These are phyloP conservation scores for Hexactinellida sp. DNA, from an alignment of 37 sponge, comb jelly and placozoan species.

Conservation along the genomic window DNA sequence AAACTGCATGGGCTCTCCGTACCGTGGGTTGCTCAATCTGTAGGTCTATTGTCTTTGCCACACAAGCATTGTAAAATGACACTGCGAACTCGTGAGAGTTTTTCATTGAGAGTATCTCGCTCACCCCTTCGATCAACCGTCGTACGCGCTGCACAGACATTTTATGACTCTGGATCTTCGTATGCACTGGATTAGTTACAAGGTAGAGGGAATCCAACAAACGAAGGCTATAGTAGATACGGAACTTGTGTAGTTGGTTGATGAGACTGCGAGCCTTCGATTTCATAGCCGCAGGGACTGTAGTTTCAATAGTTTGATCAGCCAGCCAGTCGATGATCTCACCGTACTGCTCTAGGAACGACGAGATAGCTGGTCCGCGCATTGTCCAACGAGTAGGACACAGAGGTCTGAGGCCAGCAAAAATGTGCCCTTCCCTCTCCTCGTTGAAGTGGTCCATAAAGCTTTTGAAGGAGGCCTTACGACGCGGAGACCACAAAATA, in stretches of 20 bases:
- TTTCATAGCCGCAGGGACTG: slow-evolving; percentile 16
- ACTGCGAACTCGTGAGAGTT: neutral
- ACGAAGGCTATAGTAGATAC: neutral
- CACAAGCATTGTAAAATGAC: neutral
- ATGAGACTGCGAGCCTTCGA: slow-evolving; percentile 16
- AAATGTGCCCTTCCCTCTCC: neutral
- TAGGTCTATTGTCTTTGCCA: neutral
- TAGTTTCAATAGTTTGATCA: slow-evolving; percentile 5
- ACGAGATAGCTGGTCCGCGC: slow-evolving; percentile 14
- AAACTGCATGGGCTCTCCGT: neutral
- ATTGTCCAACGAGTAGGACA: slow-evolving; percentile 17
- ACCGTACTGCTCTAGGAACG: slow-evolving; percentile 18
- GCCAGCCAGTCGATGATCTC: slow-evolving; percentile 15
- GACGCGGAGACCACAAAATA: slow-evolving; percentile 3
- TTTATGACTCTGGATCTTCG: slow-evolving; percentile 2
- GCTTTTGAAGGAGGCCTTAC: neutral
- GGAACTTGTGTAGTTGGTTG: neutral
- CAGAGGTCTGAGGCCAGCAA: slow-evolving; percentile 13
- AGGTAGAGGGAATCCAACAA: slow-evolving; percentile 15
- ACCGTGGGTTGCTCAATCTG: neutral
- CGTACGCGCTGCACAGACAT: slow-evolving; percentile 3
- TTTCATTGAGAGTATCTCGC: neutral
- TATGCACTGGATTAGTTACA: neutral
- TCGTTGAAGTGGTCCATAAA: slow-evolving; percentile 16
- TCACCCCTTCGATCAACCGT: neutral